Evolutionary conservation across 1,140 invertebrate genomes (phyloP), one percentile per base, ranked within the genome.

Genomic region (Rhopalosiphum maidis): DNA sequence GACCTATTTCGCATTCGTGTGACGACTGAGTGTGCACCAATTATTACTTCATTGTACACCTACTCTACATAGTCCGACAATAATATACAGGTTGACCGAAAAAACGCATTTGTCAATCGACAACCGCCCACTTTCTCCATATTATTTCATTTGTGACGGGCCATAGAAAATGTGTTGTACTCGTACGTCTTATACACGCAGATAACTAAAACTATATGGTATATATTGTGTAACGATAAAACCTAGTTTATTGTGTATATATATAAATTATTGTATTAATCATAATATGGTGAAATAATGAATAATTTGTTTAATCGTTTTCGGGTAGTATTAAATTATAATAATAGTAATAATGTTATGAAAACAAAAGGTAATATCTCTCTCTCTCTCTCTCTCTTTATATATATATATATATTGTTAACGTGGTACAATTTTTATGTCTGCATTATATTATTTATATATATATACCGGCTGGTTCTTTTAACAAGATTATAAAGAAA

Each of bases 101-200:
- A 51, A 88, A 51, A 88, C 87, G 87, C 87, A 48, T 88, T 88
- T 35, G n/a, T 54, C 48, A 88, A 51, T 48, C 60, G n/a, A 77
- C 60, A 77, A 77, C 60, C n/a, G 60, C n/a, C 30, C 30, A 77
- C 60, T 77, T 77, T 77, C 60, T 77, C 60, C 15, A n/a, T 15
- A n/a, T 77, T 77, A 77, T 77, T 77, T 77, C 60, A n/a, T 77
- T 77, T 77, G 60, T 77, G 30, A 77, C 60, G 60, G 30, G n/a
- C 60, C 60, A 35, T 77, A n/a, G n/a, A 77, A 77, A 77, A 77
- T n/a, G 60, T 77, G 60, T 77, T 77, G n/a, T 77, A 77, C n/a
- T n/a, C 6, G n/a, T 60, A 68, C 30, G 60, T 68, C 60, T 68
- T n/a, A 68, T 77, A 77, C 60, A n/a, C 60, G 60, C 60, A 77